Evolutionary conservation across 2,888 invertebrate genomes (phyloP).

Genomic region (Phrixothrix hirtus): DNA sequence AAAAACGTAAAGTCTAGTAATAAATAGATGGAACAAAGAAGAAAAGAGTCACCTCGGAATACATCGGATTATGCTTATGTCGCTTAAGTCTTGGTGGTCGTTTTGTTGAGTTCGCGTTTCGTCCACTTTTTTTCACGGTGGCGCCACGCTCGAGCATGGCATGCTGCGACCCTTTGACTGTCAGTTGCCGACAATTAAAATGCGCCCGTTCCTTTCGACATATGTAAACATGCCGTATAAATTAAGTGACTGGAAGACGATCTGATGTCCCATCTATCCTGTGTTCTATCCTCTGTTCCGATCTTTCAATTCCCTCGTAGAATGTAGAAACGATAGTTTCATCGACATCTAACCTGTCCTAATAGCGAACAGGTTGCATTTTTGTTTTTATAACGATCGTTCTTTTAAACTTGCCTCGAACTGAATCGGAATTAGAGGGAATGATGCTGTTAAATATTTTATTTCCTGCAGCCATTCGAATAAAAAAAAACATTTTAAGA

Average conservation of each 20-base stretch:
- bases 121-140: conserved; percentile 48
- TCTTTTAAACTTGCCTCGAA: neutral
- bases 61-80: conserved; percentile 20
- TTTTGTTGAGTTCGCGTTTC: conserved; percentile 41
- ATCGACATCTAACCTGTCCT: conserved; percentile 13
- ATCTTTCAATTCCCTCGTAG: conserved; percentile 27
- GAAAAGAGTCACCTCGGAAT: conserved; percentile 10
- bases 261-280: conserved; percentile 33
- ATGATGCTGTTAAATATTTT: neutral
- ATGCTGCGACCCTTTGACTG: conserved; percentile 46
- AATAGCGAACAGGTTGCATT: conserved; percentile 16
- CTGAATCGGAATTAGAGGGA: neutral
- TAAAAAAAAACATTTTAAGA: neutral
- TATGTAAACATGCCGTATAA: conserved; percentile 55
- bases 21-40: neutral
- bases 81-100: conserved; percentile 25
- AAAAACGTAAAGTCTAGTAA: neutral
- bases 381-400: conserved; percentile 8
- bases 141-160: conserved; percentile 51
- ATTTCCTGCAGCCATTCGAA: neutral
- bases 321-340: conserved; percentile 20
- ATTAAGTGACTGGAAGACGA: conserved; percentile 44
- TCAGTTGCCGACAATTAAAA: conserved; percentile 51
- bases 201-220: conserved; percentile 51
- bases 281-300: conserved; percentile 27